Evolutionary conservation across 2,113 vertebrate species (phyloP).

Genomic region (Pseudopipra pipra): DNA sequence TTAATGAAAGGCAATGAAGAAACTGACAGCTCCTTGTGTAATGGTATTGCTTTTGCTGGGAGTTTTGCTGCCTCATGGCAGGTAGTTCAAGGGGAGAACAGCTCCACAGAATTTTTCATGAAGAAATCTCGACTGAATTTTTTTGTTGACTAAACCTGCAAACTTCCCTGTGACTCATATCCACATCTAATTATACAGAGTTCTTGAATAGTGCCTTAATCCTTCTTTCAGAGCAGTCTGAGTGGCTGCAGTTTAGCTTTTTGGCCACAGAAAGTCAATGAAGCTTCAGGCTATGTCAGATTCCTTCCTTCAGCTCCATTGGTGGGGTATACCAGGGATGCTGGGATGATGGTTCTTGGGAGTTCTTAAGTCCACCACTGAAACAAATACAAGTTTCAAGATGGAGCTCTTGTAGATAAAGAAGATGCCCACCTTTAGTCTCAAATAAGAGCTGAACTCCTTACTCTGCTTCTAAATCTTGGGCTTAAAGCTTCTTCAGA

Average conservation of each 20-base stretch:
- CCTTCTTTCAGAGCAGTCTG: background rate
- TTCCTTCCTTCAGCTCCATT: background rate
- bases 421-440: background rate
- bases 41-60: background rate
- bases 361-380: background rate
- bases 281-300: background rate
- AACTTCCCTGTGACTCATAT: background rate
- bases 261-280: background rate
- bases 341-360: background rate
- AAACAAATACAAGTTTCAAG: background rate
- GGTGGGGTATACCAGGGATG: background rate
- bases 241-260: background rate
- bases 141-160: background rate
- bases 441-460: background rate
- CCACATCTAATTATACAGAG: background rate
- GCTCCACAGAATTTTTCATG: background rate
- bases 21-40: background rate
- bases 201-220: background rate
- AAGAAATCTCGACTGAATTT: background rate
- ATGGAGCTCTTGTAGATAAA: background rate
- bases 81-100: background rate
- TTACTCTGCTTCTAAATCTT: background rate
- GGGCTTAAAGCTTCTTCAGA: background rate
- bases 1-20: background rate
- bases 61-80: background rate